Evolutionary conservation across 1,140 invertebrate species (phyloP).

Genomic region (Teleopsis dalmanni): DNA sequence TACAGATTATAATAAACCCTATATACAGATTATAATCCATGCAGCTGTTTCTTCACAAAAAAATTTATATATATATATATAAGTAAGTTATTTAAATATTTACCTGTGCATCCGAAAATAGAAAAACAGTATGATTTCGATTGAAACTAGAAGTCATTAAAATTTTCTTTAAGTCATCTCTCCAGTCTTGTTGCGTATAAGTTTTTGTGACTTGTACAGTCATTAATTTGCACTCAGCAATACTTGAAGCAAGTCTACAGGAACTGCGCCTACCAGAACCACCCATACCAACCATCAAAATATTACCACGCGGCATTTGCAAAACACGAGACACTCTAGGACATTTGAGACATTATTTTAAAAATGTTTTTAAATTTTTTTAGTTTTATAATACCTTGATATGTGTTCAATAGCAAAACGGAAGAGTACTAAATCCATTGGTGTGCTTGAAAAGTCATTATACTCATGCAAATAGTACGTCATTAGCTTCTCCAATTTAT

Average conservation of each 20-base stretch:
- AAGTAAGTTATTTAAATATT: too few species aligned
- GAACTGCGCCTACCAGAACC: constrained; percentile 82
- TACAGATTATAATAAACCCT: too few species aligned
- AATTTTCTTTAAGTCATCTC: constrained; percentile 75
- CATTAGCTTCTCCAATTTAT: constrained; percentile 65
- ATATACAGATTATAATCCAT: too few species aligned
- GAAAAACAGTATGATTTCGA: constrained; percentile 75
- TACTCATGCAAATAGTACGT: constrained; percentile 83
- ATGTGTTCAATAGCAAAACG: constrained; percentile 88
- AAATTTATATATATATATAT: too few species aligned
- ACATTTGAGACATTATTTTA: too few species aligned
- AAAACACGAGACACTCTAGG: constrained; percentile 35
- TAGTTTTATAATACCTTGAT: constrained; percentile 54
- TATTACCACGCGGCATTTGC: constrained; percentile 55
- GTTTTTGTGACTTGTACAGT: constrained; percentile 75
- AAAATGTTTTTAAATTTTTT: too few species aligned
- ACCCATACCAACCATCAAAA: constrained; percentile 74
- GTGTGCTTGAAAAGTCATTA: constrained; percentile 66
- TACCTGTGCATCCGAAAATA: constrained; percentile 76
- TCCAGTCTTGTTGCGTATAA: constrained; percentile 77
- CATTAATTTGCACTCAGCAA: constrained; percentile 43
- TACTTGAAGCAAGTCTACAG: constrained; percentile 69
- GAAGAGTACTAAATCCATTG: constrained; percentile 82
- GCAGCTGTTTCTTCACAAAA: too few species aligned
- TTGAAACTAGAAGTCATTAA: constrained; percentile 74